A percentile compares a stretch with the other conserved stretches of the same genome.
Evolutionary conservation across 2,113 vertebrate species (phyloP).

Genomic region (Platysternon megacephalum): DNA sequence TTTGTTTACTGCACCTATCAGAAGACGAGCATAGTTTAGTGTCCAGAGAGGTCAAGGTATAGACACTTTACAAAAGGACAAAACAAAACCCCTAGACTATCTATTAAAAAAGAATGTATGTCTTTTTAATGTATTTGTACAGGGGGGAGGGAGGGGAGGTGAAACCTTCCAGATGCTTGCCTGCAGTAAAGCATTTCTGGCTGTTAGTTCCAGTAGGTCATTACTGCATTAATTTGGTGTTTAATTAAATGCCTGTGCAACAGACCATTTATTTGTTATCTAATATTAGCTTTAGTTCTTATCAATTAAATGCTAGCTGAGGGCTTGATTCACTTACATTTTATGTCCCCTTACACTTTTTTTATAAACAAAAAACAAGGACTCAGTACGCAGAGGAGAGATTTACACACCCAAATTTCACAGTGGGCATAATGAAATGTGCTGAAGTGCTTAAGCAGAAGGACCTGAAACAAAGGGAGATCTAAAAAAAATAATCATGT

Average conservation of each 20-base stretch:
- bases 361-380: conserved; percentile 81
- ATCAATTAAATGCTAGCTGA: conserved; percentile 89
- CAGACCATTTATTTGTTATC: conserved; percentile 90
- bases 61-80: conserved; percentile 21
- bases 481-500: background rate
- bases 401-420: conserved; percentile 69
- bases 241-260: conserved; percentile 91
- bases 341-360: conserved; percentile 80
- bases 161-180: conserved; percentile 84
- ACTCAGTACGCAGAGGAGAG: conserved; percentile 53
- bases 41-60: background rate
- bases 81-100: conserved; percentile 34
- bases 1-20: background rate
- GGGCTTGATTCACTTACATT: conserved; percentile 85
- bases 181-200: conserved; percentile 84
- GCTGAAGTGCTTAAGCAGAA: conserved; percentile 56
- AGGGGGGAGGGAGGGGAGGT: conserved; percentile 65
- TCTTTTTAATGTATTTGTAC: conserved; percentile 76
- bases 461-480: conserved; percentile 48
- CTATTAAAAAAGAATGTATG: conserved; percentile 72
- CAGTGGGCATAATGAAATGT: conserved; percentile 51
- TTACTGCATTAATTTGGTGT: conserved; percentile 90
- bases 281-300: conserved; percentile 91
- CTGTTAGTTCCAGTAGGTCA: conserved; percentile 90
- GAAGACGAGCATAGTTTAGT: background rate